Percentiles rank a stretch among this genome's conserved stretches.
Conservation (phyloP, 2,113 vertebrate species). For the Dasyprocta punctata region DNA sequence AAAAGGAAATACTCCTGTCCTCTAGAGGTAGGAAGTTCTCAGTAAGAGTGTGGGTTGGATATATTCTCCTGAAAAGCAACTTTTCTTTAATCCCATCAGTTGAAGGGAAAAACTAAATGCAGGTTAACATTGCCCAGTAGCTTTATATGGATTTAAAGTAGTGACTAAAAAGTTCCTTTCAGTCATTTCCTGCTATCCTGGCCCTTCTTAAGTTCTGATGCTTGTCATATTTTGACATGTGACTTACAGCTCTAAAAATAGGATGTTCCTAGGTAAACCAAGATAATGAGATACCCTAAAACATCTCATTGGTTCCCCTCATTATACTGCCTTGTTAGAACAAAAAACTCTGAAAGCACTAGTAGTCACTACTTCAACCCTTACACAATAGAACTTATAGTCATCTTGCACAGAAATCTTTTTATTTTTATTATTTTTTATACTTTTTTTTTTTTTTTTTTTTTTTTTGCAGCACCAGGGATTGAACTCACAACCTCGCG, state of each 20-base stretch:
- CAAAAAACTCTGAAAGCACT: not conserved
- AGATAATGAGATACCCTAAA: not conserved
- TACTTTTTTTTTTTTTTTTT: no score
- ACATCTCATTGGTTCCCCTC: not conserved
- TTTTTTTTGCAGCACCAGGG: no score
- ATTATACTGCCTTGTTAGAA: not conserved
- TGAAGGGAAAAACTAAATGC: not conserved
- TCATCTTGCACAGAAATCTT: not conserved
- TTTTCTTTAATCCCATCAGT: not conserved
- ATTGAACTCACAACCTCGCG: no score
- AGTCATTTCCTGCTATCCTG: not conserved
- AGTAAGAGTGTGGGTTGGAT: not conserved
- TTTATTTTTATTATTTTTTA: not conserved
- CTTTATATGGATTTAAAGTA: not conserved
- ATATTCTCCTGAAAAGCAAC: not conserved
- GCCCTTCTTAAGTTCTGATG: not conserved
- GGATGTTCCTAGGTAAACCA: not conserved
- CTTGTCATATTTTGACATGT: not conserved
- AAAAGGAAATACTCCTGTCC: not conserved
- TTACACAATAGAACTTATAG: not conserved
- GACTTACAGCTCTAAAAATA: not conserved
- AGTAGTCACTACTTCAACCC: not conserved
- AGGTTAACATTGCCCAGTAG: not conserved
- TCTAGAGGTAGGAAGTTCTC: not conserved
- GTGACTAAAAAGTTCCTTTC: not conserved